Base-by-base conservation (phyloP, 2,113 vertebrate genomes). In the Neotragus moschatus region DNA sequence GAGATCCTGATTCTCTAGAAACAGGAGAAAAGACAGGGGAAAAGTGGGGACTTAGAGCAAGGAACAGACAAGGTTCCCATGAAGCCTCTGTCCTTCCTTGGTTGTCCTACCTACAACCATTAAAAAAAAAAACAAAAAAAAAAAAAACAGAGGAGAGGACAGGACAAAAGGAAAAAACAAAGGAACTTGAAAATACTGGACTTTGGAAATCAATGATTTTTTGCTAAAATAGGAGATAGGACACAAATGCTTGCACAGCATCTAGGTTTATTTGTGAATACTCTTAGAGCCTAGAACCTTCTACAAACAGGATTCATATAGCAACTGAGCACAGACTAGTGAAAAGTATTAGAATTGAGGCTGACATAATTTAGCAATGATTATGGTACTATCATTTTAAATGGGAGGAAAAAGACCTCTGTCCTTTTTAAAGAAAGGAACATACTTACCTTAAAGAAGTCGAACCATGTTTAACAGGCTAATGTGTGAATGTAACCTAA, bases 401-500 rank as follows among this genome's bases (percentile, higher is more conserved):
- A 98, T 95, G 95, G 96, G 6, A 30, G 23, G 25, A 97, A 91
- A 86, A 95, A 96, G 82, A 98, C 95, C 94, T 98, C 96, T 97
- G 66, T 98, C 45, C 85, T 93, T 98, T 98, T 98, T 97, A 98
- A 98, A 98, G 96, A 97, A 98, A 97, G 87, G 77, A 96, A 92
- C 97, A 95, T 97, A 97, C 96, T 98, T 98, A 97, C 98, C 92
- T 98, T 97, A 97, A 86, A 98, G 96, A 92, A 98, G 61, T 93
- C 89, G 96, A 98, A 85, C 95, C 97, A 93, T 87, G 61, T 98
- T 98, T 98, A 98, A 98, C 75, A 97, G 84, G 96, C 94, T 98
- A 98, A 98, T 97, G 98, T 95, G 97, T 97, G 95, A 97, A 97
- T 98, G 96, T 94, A 97, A 98, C 98, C 97, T 98, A 98, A 96